phyloP scores from a whole-genome alignment of 2,113 vertebrate species.

The Gallinago media region DNA sequence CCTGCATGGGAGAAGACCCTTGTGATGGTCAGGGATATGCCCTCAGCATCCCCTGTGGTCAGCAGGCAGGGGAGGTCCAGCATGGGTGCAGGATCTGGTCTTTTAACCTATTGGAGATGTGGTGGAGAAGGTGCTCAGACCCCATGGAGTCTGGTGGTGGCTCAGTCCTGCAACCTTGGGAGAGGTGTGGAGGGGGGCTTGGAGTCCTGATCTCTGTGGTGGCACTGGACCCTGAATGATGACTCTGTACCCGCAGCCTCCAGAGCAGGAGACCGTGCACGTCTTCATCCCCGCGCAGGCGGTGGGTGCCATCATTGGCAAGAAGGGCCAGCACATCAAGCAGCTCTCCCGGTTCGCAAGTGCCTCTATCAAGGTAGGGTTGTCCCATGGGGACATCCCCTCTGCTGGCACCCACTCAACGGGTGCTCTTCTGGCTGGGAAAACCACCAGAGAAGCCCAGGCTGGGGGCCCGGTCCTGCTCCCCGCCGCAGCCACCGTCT shows the following conservation, averaged over 20 bases:
- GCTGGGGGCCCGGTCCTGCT: neutral
- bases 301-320: constrained; percentile 94
- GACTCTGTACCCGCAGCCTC: constrained; percentile 66
- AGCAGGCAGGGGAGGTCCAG: neutral
- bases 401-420: accelerated
- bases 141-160: neutral
- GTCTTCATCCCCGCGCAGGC: constrained; percentile 97
- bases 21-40: neutral
- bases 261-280: constrained; percentile 93
- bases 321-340: constrained; percentile 97
- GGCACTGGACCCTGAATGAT: neutral
- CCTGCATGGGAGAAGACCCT: accelerated
- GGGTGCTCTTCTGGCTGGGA: accelerated
- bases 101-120: neutral
- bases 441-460: neutral
- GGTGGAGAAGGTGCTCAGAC: too few relatives aligned
- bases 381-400: neutral
- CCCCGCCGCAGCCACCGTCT: accelerated
- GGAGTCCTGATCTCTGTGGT: neutral
- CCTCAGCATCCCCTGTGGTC: neutral
- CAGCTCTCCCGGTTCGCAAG: constrained; percentile 95
- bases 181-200: too few relatives aligned
- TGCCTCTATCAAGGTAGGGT: constrained; percentile 92
- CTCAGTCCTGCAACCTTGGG: neutral
- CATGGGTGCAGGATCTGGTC: accelerated